Evolutionary conservation across 2,797 vertebrate species (phyloP), one percentile per base, ranked within the genome.

Genomic region (Pygocentrus nattereri): DNA sequence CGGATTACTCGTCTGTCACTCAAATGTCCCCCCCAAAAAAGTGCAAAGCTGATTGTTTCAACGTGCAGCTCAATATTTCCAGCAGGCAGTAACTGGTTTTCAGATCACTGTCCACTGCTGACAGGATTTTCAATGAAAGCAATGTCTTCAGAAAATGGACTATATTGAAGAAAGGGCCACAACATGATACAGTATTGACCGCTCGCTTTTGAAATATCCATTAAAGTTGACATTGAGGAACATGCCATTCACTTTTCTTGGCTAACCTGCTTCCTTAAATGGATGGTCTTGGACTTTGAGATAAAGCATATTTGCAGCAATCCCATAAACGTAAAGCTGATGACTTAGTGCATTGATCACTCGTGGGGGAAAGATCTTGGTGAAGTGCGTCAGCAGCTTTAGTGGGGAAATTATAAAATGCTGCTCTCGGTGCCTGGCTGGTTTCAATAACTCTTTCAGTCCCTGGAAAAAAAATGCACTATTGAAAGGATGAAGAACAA

Each of bases 41-140:
- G 15, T 34, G 21, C 74, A 71, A 50, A 75, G 41, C 68, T 27
- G n/a, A 82, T 76, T 21, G 59, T 81, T 85, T 85, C 25, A 83
- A 54, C 70, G n/a, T 52, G 25, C 38, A 21, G 34, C 76, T 84
- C 59, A 61, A 21, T 80, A 44, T 74, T 67, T 54, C 25, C 50
- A 52, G 47, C 27, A 6, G 50, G 47, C 25, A 70, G 13, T 72
- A 54, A 72, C 49, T 50, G 59, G 70, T 27, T 59, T 78, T 75
- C 38, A 61, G 47, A 68, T 47, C 64, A 13, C 65, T 52, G 64
- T 61, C 65, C 65, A 38, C 31, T 11, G 56, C 16, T 70, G 82
- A 83, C 64, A 79, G 65, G 82, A 83, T 79, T 79, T 83, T 62
- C 50, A n/a, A 49, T 52, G 71, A 61, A 49, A 10, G 65, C 72